Conservation (phyloP, 2,797 vertebrate species). For the Poeciliopsis paucimaculata region DNA sequence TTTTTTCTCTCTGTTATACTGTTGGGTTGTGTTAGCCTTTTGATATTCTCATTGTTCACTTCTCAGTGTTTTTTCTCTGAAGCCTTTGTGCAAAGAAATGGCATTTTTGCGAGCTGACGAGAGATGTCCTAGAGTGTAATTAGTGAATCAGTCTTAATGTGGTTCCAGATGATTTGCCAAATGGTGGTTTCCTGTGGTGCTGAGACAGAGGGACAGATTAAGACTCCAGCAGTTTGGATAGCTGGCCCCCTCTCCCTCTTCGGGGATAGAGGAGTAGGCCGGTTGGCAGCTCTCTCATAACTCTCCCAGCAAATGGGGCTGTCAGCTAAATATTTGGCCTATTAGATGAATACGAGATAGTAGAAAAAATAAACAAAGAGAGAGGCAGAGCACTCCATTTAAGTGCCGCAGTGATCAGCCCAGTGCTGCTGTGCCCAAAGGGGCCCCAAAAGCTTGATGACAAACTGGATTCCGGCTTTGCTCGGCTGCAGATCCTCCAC, state of each 20-base stretch:
- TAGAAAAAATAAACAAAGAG: conserved; percentile 81
- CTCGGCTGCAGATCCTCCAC: conserved; percentile 48
- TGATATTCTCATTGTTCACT: conserved; percentile 39
- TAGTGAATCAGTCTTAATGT: conserved; percentile 80
- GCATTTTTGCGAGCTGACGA: conserved; percentile 78
- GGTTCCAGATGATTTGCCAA: conserved; percentile 85
- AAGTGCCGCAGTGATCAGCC: conserved; percentile 77
- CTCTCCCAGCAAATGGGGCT: conserved; percentile 83
- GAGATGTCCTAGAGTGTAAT: conserved; percentile 78
- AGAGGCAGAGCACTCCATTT: conserved; percentile 74
- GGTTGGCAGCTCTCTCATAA: conserved; percentile 80
- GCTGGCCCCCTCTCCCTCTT: conserved; percentile 68
- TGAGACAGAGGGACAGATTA: conserved; percentile 80
- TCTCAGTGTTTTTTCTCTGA: conserved; percentile 35
- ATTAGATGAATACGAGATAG: conserved; percentile 79
- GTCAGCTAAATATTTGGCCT: conserved; percentile 87
- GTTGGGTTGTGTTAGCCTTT: conserved; percentile 53
- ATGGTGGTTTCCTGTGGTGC: conserved; percentile 82
- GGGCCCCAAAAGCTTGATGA: conserved; percentile 77
- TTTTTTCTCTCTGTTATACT: conserved; percentile 37
- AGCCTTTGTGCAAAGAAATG: conserved; percentile 70
- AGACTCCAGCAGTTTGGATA: conserved; percentile 78
- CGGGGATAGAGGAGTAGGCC: conserved; percentile 71
- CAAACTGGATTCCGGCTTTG: conserved; percentile 75
- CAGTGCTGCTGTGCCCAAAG: conserved; percentile 70